Evolutionary conservation across 1,140 invertebrate species (phyloP).

Genomic region (Muscidifurax raptorellus): DNA sequence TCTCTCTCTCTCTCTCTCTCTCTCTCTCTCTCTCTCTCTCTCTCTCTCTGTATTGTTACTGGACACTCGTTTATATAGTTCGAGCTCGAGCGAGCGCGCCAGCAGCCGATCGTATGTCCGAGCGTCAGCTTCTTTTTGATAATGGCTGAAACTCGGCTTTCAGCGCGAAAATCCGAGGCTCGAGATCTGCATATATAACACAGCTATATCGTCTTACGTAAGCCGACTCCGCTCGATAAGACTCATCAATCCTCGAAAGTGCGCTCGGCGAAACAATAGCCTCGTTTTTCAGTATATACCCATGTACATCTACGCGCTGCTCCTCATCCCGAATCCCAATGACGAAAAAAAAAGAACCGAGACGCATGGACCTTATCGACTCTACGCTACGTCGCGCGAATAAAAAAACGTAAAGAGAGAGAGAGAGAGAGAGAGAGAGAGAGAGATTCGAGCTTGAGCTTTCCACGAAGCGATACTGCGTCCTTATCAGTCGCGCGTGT

Average conservation of each 20-base stretch:
- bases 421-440: not conserved
- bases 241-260: constrained; percentile 21
- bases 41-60: not conserved
- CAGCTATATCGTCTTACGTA: constrained; percentile 41
- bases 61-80: not conserved
- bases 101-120: not conserved
- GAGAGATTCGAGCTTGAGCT: not conserved
- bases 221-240: constrained; percentile 20
- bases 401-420: not conserved
- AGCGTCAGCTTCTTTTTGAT: not conserved
- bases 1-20: too few species aligned
- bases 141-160: not conserved
- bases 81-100: too few species aligned
- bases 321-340: not conserved
- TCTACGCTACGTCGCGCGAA: not conserved
- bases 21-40: too few species aligned
- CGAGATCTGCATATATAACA: not conserved
- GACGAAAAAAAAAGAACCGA: not conserved
- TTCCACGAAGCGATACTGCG: not conserved
- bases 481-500: not conserved
- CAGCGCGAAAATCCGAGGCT: not conserved
- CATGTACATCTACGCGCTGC: not conserved
- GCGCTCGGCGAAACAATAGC: constrained; percentile 7
- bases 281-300: not conserved
- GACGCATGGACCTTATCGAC: not conserved